Base-by-base conservation (phyloP, 92 coral and sea anemone species). In the Porites cylindrica region DNA sequence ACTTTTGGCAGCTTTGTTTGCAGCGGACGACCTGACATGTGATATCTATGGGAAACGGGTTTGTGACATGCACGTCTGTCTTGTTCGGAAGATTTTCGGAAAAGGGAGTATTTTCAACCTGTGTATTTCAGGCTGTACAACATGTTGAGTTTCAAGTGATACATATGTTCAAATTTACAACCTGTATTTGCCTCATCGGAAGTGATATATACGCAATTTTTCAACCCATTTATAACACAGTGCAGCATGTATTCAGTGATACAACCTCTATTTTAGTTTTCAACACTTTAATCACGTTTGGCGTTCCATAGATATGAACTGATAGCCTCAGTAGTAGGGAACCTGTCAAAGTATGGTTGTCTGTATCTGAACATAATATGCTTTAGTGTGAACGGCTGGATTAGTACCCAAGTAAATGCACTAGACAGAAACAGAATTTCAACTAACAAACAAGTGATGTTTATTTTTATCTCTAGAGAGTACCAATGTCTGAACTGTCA, bases 221-320 rank as follows among this genome's bases (percentile, higher is more conserved):
- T 74, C 38, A 18, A 74, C 38, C 79, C 64, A 52, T 52, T 47
- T 29, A 54, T 74, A 16, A 74, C 79, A 74, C 61, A 75, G 65
- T 51, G 32, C 79, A 75, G 16, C 64, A 52, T 18, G 51, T 82
- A 53, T 70, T 53, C 53, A 62, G 32, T 59, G 79, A 56, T 60
- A 63, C 90, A 79, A 79, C 64, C 72, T 62, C 43, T 47, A 67
- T 51, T 81, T 76, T 26, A n/a, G 13, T 68, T 43, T 81, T 75
- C 51, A 24, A 75, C 65, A 75, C 79, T 75, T 75, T 75, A 52
- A 65, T 51, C 79, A 75, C 17, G 56, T 2, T 72, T 72, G 20
- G 56, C 77, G 61, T 72, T 72, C 47, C 47, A 38, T 4, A 38
- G 47, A 38, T 29, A 29, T 29, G 32, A 29, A 29, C 32, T 29